Evolutionary conservation across 2,888 invertebrate species (phyloP), one percentile per base, ranked within the genome.

Genomic region (Molanna angustata): DNA sequence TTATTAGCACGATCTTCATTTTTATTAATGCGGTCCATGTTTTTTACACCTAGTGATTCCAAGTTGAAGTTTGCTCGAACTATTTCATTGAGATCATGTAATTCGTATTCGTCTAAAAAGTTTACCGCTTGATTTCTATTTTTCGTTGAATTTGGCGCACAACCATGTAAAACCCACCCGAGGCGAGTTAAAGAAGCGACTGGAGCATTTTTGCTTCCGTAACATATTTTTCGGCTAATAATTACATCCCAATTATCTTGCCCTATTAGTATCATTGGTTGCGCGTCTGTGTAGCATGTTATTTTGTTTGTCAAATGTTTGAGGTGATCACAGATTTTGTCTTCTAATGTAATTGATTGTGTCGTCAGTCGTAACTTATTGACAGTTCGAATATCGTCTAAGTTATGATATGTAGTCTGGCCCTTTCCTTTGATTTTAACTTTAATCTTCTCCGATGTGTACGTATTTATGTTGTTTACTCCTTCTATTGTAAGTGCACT

Each of bases 211-310:
- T 35, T 35, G 4, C 35, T 4, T 35, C 13, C 35, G 6, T 4
- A 9, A 4, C 9, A 4, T 6, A 35, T 9, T 35, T 35, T 13
- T 35, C 35, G 9, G 6, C 13, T 13, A 4, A 35, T n/a, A 11
- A 35, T 35, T 14, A 35, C 13, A n/a, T 35, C 35, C 35, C 35
- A 35, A n/a, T 35, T 35, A n/a, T 35, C 35, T 13, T 35, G 35
- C 14, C 35, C 35, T 35, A 35, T 35, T 13, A 35, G 13, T 4
- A 35, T 13, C 4, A 14, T 35, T 11, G 35, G 35, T 4, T 14
- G 4, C 4, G 35, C 35, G 6, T 35, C 35, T 4, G 9, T 13
- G 13, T 35, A 35, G 13, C 9, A 35, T 6, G 35, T 4, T 9
- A 35, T 4, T 11, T 35, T 14, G 13, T 35, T 14, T 6, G 13